phyloP scores from a whole-genome alignment of 2,888 invertebrate genomes.

The Cantharis rufa region DNA sequence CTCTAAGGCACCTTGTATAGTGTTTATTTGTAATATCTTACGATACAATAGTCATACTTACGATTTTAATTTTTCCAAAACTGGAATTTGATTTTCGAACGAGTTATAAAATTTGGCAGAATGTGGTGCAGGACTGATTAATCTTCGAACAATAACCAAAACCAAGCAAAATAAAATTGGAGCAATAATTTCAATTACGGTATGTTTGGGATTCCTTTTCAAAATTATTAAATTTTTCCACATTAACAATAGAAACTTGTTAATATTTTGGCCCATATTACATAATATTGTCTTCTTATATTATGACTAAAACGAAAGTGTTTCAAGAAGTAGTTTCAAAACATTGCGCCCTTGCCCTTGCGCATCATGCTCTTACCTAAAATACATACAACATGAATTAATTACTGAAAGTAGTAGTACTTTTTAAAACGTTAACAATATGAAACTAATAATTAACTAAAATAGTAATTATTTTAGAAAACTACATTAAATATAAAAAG shows the following conservation, averaged over 20 bases:
- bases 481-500: neutral
- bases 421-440: neutral
- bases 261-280: neutral
- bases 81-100: neutral
- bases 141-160: neutral
- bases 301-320: neutral
- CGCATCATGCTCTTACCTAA: neutral
- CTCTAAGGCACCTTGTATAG: too few species aligned
- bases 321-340: too few species aligned
- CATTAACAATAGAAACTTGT: constrained; percentile 60
- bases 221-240: constrained; percentile 82
- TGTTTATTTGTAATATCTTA: neutral
- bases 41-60: neutral
- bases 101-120: neutral
- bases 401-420: neutral
- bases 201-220: constrained; percentile 68
- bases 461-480: neutral
- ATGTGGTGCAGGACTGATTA: neutral
- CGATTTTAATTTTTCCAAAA: neutral
- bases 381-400: neutral
- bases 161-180: constrained; percentile 66
- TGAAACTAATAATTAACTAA: neutral
- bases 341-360: too few species aligned
- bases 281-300: neutral
- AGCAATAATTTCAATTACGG: constrained; percentile 66